A percentile compares a stretch with the other conserved stretches of the same genome.
These are phyloP conservation scores for Thalassophryne amazonica DNA, from an alignment of 2,797 vertebrate genomes.

Conservation along the genomic window DNA sequence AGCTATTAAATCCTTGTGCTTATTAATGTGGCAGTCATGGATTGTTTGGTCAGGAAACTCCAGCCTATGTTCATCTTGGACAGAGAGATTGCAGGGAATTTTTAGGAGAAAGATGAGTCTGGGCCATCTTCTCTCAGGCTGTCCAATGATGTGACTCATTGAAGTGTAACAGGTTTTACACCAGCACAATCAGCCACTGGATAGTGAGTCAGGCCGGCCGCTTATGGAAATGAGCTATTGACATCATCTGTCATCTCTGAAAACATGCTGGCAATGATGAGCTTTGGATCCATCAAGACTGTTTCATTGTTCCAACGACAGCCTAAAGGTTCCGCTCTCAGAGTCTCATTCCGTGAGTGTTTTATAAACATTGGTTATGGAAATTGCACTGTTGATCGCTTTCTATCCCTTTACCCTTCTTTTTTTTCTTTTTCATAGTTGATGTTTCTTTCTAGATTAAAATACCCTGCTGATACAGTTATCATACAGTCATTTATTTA, in stretches of 20 bases:
- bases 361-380: constrained; percentile 33
- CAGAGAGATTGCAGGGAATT: constrained; percentile 16
- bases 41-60: constrained; percentile 44
- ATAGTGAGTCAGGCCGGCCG: constrained; percentile 21
- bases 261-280: constrained; percentile 44
- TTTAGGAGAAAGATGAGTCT: constrained; percentile 50
- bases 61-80: constrained; percentile 24
- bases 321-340: constrained; percentile 38
- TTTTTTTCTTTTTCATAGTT: background rate
- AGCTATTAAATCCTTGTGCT: constrained; percentile 34
- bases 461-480: constrained; percentile 4
- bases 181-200: constrained; percentile 54
- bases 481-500: background rate
- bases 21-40: constrained; percentile 32
- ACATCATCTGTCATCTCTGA: constrained; percentile 55
- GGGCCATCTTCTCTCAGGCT: constrained; percentile 38
- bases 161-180: constrained; percentile 61
- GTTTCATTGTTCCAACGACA: constrained; percentile 54
- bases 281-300: constrained; percentile 48
- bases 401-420: constrained; percentile 1
- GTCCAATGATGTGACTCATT: constrained; percentile 64
- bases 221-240: constrained; percentile 70
- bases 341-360: constrained; percentile 27
- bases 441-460: constrained; percentile 8
- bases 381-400: constrained; percentile 43